Conservation (phyloP, 1,140 invertebrate species). For the Tribolium madens region DNA sequence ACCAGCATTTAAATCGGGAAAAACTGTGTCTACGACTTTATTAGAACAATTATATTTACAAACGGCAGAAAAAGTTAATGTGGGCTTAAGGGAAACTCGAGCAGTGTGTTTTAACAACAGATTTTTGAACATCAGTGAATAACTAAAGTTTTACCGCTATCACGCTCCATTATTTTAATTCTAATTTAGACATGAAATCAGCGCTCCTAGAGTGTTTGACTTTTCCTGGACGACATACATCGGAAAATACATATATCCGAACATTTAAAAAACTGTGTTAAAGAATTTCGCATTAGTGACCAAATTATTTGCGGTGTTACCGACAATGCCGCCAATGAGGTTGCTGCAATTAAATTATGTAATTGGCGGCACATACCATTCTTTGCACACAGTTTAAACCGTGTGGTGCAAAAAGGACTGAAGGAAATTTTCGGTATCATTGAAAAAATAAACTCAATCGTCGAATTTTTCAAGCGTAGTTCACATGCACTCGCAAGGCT, state of each 20-base stretch:
- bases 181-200: not conserved
- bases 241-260: not conserved
- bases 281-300: constrained; percentile 46
- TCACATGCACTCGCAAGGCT: too few relatives aligned
- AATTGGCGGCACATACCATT: constrained; percentile 56
- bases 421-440: constrained; percentile 17
- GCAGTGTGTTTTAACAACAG: constrained; percentile 59
- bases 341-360: constrained; percentile 51
- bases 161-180: constrained; percentile 59
- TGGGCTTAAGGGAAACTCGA: constrained; percentile 41
- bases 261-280: not conserved
- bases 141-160: constrained; percentile 59
- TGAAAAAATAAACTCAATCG: too few relatives aligned
- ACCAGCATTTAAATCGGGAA: too few relatives aligned
- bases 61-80: constrained; percentile 46
- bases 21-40: constrained; percentile 47
- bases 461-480: too few relatives aligned
- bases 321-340: constrained; percentile 60
- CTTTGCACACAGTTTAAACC: constrained; percentile 60
- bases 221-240: not conserved
- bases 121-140: constrained; percentile 61
- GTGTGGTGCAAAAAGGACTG: constrained; percentile 53
- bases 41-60: constrained; percentile 42
- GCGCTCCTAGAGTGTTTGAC: not conserved
- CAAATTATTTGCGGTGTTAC: constrained; percentile 51